These are phyloP conservation scores for Polypedilum vanderplanki DNA, from an alignment of 1,140 invertebrate genomes.

Conservation along the genomic window DNA sequence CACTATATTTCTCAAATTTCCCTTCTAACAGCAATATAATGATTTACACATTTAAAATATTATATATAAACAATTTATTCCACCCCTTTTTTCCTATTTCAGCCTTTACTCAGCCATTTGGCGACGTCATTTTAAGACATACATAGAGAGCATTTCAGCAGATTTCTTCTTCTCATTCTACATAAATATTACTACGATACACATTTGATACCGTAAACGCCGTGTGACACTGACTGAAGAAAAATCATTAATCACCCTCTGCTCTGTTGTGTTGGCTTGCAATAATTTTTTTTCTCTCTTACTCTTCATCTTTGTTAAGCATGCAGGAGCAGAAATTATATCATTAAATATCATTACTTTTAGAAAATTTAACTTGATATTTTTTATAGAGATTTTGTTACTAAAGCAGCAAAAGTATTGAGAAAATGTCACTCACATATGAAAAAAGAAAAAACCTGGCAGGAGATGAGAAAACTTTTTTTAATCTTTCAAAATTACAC, in stretches of 20 bases:
- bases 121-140: conserved; percentile 7
- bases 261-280: neutral
- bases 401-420: neutral
- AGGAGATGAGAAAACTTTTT: conserved; percentile 17
- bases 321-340: neutral
- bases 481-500: conserved; percentile 21
- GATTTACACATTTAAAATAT: conserved; percentile 22
- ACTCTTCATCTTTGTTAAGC: neutral
- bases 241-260: conserved; percentile 24
- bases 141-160: neutral
- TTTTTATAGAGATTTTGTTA: neutral
- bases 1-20: too few species aligned
- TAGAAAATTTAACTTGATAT: conserved; percentile 23
- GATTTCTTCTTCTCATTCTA: neutral
- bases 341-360: conserved; percentile 27
- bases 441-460: neutral
- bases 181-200: neutral
- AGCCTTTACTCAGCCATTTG: neutral
- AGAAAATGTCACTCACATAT: neutral
- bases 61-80: conserved; percentile 27
- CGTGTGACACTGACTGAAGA: conserved; percentile 13
- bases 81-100: neutral
- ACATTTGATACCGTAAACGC: neutral
- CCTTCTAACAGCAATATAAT: neutral
- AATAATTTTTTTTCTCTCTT: neutral